Base-by-base conservation (phyloP, 2,797 vertebrate genomes). In the Orestias chungarensis region DNA sequence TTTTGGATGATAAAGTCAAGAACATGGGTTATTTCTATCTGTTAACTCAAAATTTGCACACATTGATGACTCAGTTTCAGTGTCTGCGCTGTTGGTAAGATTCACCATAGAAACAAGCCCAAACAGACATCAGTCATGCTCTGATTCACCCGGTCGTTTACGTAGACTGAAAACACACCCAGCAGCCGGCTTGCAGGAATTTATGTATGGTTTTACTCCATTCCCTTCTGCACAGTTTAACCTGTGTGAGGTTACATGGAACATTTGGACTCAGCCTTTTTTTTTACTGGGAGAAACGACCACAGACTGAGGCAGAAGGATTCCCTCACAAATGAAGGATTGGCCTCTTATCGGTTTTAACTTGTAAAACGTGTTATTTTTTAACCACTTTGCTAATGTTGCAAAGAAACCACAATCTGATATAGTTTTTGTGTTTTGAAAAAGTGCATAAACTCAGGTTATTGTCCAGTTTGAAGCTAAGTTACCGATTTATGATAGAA, bases 91-190 rank as follows among this genome's bases (percentile, higher is more conserved):
- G 59, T 67, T n/a, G 23, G n/a, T 27, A 71, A 43, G 27, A 5
- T 66, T 81, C 73, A 3, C 64, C 78, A 70, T 31, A 27, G 74
- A 27, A 81, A 85, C 87, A 0, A 7, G 52, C 6, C 43, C 47
- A 77, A 70, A 86, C 71, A 71, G 67, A 10, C 2, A 3, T 23
- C 18, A 79, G 40, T 73, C 80, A 82, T 11, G 43, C 2, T 23
- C 15, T 25, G 23, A 18, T 49, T 73, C 44, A 33, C 64, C 27
- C 33, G 3, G 31, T 20, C 40, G 9, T 46, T 14, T 4, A 17
- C 6, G 33, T 15, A 55, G 18, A 42, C 66, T 42, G 50, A 25
- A 9, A 6, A 80, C 71, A 73, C 69, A 9, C 80, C 77, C 74
- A 2, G 18, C 6, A 29, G 17, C 52, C 12, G 47, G 42, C 12